Evolutionary conservation across 2,888 invertebrate genomes (phyloP).

Genomic region (Sycophila texana): DNA sequence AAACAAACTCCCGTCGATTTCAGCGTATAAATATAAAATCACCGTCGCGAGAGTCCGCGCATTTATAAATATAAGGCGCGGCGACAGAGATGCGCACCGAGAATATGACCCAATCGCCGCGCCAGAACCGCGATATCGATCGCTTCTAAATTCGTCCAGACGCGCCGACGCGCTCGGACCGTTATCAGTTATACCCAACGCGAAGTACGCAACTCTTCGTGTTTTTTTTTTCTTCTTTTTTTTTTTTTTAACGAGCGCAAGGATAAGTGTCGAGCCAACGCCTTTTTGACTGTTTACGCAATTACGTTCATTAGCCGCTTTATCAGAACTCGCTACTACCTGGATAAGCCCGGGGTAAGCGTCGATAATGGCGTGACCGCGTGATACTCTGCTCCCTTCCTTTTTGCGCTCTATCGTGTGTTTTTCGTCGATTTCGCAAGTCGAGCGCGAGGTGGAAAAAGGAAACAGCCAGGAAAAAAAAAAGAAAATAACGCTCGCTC

Average conservation of each 20-base stretch:
- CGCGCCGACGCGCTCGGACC: too few species aligned
- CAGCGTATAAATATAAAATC: too few species aligned
- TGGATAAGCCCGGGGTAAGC: too few species aligned
- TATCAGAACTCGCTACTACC: too few species aligned
- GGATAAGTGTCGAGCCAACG: too few species aligned
- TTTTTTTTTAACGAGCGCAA: neutral
- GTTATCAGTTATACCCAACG: too few species aligned
- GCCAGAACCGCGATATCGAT: slow-evolving; percentile 16
- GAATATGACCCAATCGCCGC: slow-evolving; percentile 20
- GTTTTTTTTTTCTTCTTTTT: neutral
- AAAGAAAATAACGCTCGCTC: too few species aligned
- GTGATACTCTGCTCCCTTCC: neutral
- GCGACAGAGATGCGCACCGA: neutral
- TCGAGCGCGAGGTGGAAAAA: neutral
- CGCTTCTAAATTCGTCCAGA: slow-evolving; percentile 32
- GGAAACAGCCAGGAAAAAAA: neutral
- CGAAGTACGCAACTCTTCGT: neutral
- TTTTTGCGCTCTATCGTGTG: neutral
- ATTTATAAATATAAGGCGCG: neutral
- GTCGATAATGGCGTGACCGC: too few species aligned
- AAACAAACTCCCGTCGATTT: too few species aligned
- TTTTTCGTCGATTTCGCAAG: neutral
- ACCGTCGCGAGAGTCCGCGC: neutral
- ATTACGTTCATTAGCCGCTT: too few species aligned
- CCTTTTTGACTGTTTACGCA: too few species aligned